Evolutionary conservation across 1,140 invertebrate genomes (phyloP), one percentile per base, ranked within the genome.

Genomic region (Bacillus rossius): DNA sequence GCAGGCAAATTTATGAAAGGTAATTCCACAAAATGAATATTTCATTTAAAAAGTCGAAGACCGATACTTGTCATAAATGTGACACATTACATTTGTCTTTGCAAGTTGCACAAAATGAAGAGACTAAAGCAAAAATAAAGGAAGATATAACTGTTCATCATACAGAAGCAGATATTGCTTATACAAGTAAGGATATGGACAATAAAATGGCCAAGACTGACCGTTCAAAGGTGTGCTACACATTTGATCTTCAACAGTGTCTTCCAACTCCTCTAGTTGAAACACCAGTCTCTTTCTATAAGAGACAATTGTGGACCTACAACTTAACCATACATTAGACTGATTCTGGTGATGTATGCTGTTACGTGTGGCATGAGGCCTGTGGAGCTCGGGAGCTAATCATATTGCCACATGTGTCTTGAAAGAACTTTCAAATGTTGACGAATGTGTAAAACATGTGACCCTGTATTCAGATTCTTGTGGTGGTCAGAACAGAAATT

Each of bases 81-180:
- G 49, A 63, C 47, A 42, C 52, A 48, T 40, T 61, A 20, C 34
- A 42, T 1, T 60, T 62, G 40, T 29, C 60, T 38, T 43, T 52
- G 17, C 52, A 62, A 60, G 56, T 61, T 4, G 29, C 34, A 10
- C 19, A 60, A 42, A n/a, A 82, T 34, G 29, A 34, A 34, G 10
- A 34, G 29, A 34, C 5, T 34, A 34, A 34, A 34, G 29, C 29
- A 34, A 34, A 34, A 34, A 7, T 34, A 7, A 34, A 4, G 29
- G 29, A 34, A 34, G 4, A 10, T 34, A 34, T 34, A 34, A 10
- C 29, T 34, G 29, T 34, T 34, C 29, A 34, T 4, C 29, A 34
- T 34, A 34, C 29, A 34, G 29, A 34, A 34, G 29, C 29, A 34
- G 29, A 34, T 34, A 7, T 34, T 34, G 29, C 29, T 34, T 34